phyloP scores from a whole-genome alignment of 2,888 invertebrate genomes.

The Argyresthia albistria region DNA sequence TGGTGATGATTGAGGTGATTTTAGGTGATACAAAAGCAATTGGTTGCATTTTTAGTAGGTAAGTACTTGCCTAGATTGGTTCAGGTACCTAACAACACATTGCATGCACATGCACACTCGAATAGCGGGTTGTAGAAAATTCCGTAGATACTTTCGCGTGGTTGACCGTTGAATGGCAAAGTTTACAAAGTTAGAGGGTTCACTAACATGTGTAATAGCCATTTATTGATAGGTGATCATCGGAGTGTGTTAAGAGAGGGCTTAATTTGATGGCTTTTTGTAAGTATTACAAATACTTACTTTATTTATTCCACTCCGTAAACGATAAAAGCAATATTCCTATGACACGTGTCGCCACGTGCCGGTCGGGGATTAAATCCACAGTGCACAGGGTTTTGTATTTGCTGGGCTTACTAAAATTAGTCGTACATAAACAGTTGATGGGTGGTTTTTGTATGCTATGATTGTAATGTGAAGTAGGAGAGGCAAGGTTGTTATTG shows the following conservation, averaged over 20 bases:
- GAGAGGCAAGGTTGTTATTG: no score
- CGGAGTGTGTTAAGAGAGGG: not conserved
- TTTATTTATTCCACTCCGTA: slow-evolving; percentile 48
- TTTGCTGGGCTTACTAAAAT: not conserved
- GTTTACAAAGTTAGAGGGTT: not conserved
- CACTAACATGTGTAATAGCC: not conserved
- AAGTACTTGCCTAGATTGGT: no score
- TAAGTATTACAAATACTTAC: no score
- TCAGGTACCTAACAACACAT: no score
- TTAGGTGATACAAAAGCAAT: no score
- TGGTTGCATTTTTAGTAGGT: no score
- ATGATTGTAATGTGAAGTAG: no score
- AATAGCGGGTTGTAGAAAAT: no score
- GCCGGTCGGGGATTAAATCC: not conserved
- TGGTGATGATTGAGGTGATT: no score
- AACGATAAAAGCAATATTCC: slow-evolving; percentile 24
- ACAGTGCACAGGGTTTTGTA: not conserved
- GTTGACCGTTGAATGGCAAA: no score
- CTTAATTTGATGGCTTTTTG: not conserved
- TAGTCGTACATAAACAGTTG: not conserved
- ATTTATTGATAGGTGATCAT: not conserved
- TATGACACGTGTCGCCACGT: slow-evolving; percentile 1
- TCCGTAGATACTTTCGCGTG: no score
- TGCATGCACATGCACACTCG: no score
- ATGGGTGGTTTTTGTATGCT: not conserved